Percentiles rank a stretch among this genome's conserved stretches.
These are phyloP conservation scores for Prionailurus bengalensis DNA, from an alignment of 2,113 vertebrate species.

Conservation along the genomic window DNA sequence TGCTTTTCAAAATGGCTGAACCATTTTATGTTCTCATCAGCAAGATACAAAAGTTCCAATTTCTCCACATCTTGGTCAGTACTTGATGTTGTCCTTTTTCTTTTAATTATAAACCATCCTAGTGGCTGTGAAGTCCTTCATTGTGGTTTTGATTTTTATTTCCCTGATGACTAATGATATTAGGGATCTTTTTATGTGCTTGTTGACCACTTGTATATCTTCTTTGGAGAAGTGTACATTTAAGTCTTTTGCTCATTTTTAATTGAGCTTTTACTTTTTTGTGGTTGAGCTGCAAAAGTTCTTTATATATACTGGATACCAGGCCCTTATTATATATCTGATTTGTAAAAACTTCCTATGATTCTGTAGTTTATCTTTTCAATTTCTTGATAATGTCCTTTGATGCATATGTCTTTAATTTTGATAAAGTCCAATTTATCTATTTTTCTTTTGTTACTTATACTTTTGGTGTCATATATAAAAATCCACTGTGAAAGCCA, in stretches of 20 bases:
- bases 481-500: neutral
- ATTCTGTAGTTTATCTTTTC: neutral
- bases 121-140: neutral
- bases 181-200: neutral
- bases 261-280: neutral
- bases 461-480: neutral
- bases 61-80: neutral
- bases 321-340: neutral
- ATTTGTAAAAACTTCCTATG: neutral
- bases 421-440: neutral
- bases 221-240: neutral
- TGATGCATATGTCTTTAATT: slow-evolving; percentile 4
- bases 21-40: neutral
- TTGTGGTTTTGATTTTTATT: slow-evolving; percentile 54
- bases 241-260: slow-evolving; percentile 1
- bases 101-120: neutral
- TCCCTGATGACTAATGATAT: neutral
- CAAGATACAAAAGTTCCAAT: neutral
- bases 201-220: neutral
- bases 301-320: neutral
- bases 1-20: neutral
- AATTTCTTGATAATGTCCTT: neutral
- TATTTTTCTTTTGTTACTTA: neutral
- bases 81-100: neutral
- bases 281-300: neutral